These are phyloP conservation scores for Gobionotothen gibberifrons DNA, from an alignment of 2,797 vertebrate species.

Conservation along the genomic window DNA sequence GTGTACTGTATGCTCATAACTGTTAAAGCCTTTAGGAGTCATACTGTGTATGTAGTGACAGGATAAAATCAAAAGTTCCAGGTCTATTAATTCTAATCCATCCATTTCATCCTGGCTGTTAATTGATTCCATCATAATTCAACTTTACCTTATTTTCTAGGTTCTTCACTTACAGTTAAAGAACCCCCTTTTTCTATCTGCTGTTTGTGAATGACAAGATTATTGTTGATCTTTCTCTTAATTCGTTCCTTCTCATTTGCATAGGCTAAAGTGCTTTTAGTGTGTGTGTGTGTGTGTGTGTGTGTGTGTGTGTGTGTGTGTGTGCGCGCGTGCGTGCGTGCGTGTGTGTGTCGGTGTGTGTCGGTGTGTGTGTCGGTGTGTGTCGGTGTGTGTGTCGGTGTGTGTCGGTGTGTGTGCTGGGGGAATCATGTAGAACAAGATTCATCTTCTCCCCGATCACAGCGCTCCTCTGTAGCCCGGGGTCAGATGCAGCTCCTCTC, in stretches of 20 bases:
- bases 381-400: neutral
- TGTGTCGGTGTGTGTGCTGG: slow-evolving; percentile 19
- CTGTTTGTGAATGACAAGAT: slow-evolving; percentile 4
- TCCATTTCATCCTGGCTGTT: neutral
- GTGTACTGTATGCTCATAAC: neutral
- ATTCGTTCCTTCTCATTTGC: neutral
- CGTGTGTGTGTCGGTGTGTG: neutral
- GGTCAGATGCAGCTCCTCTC: slow-evolving; percentile 56
- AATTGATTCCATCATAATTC: neutral
- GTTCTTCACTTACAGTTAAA: neutral
- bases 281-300: neutral
- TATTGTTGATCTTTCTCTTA: slow-evolving; percentile 39
- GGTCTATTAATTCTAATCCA: neutral
- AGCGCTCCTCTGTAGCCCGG: slow-evolving; percentile 52
- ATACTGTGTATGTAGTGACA: neutral
- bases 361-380: slow-evolving; percentile 10
- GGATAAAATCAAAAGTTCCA: neutral
- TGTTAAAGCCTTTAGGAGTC: neutral
- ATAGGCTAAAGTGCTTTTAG: neutral
- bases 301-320: slow-evolving; percentile 14
- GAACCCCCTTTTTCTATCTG: neutral
- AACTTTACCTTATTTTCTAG: neutral
- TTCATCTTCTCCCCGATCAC: slow-evolving; percentile 53
- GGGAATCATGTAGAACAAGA: slow-evolving; percentile 53
- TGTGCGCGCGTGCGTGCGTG: neutral